Base-by-base conservation (phyloP, 2,888 invertebrate genomes). In the Diadegma fenestrale region DNA sequence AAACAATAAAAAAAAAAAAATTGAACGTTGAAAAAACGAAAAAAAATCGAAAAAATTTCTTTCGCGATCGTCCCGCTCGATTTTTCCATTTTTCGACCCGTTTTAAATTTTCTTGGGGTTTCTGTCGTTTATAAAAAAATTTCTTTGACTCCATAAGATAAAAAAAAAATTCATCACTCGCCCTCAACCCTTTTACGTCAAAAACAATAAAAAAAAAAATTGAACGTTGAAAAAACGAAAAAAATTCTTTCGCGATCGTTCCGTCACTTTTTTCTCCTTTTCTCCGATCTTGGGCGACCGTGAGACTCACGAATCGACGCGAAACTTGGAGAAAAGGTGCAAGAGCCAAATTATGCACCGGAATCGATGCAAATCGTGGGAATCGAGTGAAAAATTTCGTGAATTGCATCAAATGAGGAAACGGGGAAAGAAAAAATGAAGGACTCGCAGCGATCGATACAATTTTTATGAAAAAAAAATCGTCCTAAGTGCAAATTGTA, bases 341-440 rank as follows among this genome's bases (percentile, higher is more conserved):
- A 17, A 73, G 26, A 63, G 45, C 63, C 30, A 19, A 61, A 73
- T 19, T 43, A n/a, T n/a, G 30, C 58, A 22, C 3, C 7, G 30
- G 19, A 33, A 48, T 30, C 41, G 30, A 33, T 51, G 48, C 22
- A 33, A 26, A 30, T 19, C 48, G 17, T 58, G 43, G 6, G 45
- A 10, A 63, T 17, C 17, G 76, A 80, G 12, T 76, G 61, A 84
- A 84, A 64, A 66, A 66, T 48, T 14, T 1, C 12, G 19, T 66
- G 12, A 77, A 80, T 80, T 84, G 80, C n/a, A n/a, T n/a, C n/a
- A n/a, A n/a, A n/a, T n/a, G n/a, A n/a, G n/a, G n/a, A n/a, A n/a
- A n/a, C n/a, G n/a, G n/a, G n/a, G n/a, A n/a, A n/a, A n/a, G 19
- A 33, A 51, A 51, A 51, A 51, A 51, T n/a, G 2, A 51, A 19